Evolutionary conservation across 2,797 vertebrate species (phyloP), one percentile per base, ranked within the genome.

Genomic region (Adelosebastes latens): DNA sequence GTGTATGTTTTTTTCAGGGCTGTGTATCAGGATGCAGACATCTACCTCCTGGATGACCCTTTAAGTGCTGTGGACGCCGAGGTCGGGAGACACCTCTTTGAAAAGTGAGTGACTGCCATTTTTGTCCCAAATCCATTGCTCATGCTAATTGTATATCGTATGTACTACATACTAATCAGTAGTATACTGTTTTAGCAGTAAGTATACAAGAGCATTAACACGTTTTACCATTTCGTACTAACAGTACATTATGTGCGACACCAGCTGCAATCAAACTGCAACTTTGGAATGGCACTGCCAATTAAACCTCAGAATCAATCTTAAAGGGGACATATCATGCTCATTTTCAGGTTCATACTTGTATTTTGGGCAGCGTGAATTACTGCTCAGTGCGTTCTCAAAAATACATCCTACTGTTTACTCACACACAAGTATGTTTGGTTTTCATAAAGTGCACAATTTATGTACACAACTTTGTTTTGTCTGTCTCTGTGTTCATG

Each of bases 11-110:
- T 58, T 24, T 78, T 49, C 59, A 98, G 98, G 86, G 97, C 97
- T 0, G 96, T 98, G 39, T 98, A 98, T 90, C 96, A 97, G 3
- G 97, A 98, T 1, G 97, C 97, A 14, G 97, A 97, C 79, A 94
- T 98, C 91, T 99, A 98, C 89, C 96, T 99, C 72, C 83, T 99
- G 88, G 98, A 99, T 2, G 97, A 99, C 56, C 98, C 97, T 0
- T 88, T 98, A 77, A 98, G 97, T 32, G 97, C 98, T 0, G 97
- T 99, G 2, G 97, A 99, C 78, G 91, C 96, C 0, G 97, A 98
- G 88, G 98, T 99, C 0, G 95, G 97, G 74, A 96, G 93, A 75
- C 97, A 98, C 80, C 89, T 99, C n/a, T 99, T 98, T 91, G 97
- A 98, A 79, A 95, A 96, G 98, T 99, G 95, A 90, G 97, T 97